These are phyloP conservation scores for Gisinianus flammeolus DNA, from an alignment of 2,888 invertebrate species.

Conservation along the genomic window DNA sequence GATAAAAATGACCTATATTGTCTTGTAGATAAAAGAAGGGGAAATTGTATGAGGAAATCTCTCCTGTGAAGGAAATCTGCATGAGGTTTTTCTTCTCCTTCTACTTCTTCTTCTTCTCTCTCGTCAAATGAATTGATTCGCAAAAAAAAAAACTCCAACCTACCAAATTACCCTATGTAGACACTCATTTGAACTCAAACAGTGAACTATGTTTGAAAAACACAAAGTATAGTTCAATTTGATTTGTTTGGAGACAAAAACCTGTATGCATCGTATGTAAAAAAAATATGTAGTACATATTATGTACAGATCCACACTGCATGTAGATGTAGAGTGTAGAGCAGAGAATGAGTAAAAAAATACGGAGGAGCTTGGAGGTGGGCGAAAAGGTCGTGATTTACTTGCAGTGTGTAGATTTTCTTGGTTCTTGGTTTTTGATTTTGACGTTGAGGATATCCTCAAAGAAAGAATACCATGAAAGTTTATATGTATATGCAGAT, in stretches of 20 bases:
- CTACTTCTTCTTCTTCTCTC: background rate
- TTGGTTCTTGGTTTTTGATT: too few species aligned
- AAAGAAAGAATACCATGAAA: constrained; percentile 14
- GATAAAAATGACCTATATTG: constrained; percentile 34
- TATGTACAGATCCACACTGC: background rate
- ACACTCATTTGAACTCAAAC: background rate
- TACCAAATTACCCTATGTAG: background rate
- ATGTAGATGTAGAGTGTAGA: background rate
- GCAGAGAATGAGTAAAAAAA: too few species aligned
- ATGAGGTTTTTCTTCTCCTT: background rate
- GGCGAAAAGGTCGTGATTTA: constrained; percentile 50
- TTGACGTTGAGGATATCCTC: too few species aligned
- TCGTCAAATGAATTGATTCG: background rate
- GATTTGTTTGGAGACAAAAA: background rate
- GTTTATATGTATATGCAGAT: background rate
- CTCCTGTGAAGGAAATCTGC: background rate
- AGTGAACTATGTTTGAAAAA: background rate
- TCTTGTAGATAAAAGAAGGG: background rate
- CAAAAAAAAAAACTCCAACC: background rate
- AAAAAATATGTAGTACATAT: background rate
- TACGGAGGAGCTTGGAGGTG: constrained; percentile 34
- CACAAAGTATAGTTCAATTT: background rate
- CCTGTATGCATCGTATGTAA: background rate
- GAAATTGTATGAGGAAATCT: constrained; percentile 24
- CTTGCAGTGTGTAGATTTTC: constrained; percentile 27